Base-by-base conservation (phyloP, 2,888 invertebrate genomes). In the Plagiodera versicolora region DNA sequence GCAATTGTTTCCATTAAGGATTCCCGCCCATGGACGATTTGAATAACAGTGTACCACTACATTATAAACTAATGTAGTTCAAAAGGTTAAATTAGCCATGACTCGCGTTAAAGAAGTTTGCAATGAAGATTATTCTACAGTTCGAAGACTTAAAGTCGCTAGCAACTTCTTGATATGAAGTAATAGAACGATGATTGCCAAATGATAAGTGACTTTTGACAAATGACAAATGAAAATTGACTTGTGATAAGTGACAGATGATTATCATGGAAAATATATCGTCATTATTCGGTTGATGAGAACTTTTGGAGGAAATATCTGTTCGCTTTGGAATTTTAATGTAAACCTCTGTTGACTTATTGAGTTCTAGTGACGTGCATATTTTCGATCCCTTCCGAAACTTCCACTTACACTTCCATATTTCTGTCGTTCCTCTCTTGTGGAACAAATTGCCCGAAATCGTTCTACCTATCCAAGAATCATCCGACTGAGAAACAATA, bases 351-450 rank as follows among this genome's bases (percentile, higher is more conserved):
- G 14, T 39, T 14, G 8, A 39, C 32, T 32, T 39, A 11, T 39
- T 39, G 14, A 32, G 11, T 32, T n/a, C 32, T 32, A n/a, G 14
- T 1, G 39, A 39, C 11, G 24, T 14, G 39, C 39, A 39, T 39
- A 39, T 39, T 39, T 39, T 6, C 39, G 2, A 14, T n/a, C 32
- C 11, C 10, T 11, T 39, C 39, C 14, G 14, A 14, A 39, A 39
- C 39, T 39, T 14, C 39, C 39, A 39, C 39, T 39, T 39, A 39
- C 39, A 39, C 10, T 39, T 39, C 39, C 39, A 39, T 39, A 39
- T 39, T 39, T 39, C 39, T 39, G 39, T 39, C 39, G 39, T 39
- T 39, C 39, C 39, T 39, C 39, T 39, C 39, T n/a, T n/a, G 39
- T 39, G 39, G 39, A 39, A 39, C 39, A 39, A 39, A 39, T 39